Evolutionary conservation across 2,113 vertebrate species (phyloP).

Genomic region (Candoia aspera): DNA sequence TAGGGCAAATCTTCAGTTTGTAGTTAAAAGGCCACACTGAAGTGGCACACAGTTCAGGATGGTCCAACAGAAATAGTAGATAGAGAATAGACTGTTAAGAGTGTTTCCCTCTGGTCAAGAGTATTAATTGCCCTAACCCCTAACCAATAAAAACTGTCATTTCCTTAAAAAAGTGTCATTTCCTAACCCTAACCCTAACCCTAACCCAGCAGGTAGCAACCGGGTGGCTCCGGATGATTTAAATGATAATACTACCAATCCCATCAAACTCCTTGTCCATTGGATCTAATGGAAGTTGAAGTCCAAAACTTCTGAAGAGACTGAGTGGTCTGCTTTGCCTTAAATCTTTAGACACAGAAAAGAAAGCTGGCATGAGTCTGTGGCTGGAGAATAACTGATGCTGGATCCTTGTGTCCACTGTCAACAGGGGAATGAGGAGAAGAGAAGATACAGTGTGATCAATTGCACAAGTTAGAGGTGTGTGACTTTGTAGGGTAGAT

Average conservation of each 20-base stretch:
- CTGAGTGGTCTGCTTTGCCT: neutral
- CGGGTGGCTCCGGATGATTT: neutral
- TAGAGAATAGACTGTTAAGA: neutral
- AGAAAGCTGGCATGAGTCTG: neutral
- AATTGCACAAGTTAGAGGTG: neutral
- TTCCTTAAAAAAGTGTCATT: too few relatives aligned
- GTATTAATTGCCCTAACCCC: neutral
- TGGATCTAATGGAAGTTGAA: neutral
- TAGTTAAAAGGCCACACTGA: neutral
- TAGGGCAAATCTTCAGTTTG: neutral
- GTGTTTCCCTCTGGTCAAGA: neutral
- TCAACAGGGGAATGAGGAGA: neutral
- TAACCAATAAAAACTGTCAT: too few relatives aligned
- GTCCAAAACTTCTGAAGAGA: neutral
- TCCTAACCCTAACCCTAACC: neutral
- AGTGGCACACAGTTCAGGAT: neutral
- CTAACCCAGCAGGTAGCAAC: neutral
- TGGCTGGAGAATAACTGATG: neutral
- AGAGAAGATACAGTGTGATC: neutral
- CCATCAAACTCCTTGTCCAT: neutral
- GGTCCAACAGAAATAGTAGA: neutral
- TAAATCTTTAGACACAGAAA: neutral
- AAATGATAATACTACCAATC: neutral
- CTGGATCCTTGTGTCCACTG: neutral
- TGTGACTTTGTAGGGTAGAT: neutral